These are phyloP conservation scores for Cochlearius cochlearius DNA, from an alignment of 2,113 vertebrate species.

Conservation along the genomic window DNA sequence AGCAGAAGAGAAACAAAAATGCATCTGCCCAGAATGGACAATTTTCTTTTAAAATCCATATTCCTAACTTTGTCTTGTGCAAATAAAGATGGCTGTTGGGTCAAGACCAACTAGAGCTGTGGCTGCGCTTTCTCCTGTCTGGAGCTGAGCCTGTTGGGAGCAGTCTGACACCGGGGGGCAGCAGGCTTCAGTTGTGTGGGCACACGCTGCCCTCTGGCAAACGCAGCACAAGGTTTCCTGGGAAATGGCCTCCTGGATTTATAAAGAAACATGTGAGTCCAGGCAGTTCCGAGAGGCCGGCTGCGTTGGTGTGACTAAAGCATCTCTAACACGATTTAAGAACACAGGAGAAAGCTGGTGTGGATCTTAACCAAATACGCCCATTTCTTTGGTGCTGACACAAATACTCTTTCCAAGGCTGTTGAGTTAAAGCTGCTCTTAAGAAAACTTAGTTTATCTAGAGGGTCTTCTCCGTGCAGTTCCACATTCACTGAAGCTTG, in stretches of 20 bases:
- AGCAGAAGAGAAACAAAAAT: background rate
- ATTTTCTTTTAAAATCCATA: background rate
- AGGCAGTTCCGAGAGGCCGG: background rate
- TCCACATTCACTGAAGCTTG: background rate
- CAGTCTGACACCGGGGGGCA: background rate
- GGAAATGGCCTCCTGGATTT: background rate
- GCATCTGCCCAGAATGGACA: background rate
- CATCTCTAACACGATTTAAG: background rate
- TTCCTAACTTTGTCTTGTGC: background rate
- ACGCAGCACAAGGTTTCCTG: background rate
- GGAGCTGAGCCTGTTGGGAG: background rate
- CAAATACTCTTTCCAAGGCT: background rate
- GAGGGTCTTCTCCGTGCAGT: background rate
- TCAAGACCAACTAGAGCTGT: background rate
- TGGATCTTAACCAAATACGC: background rate
- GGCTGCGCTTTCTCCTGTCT: rapidly evolving
- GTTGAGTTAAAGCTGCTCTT: background rate
- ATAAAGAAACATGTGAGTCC: background rate
- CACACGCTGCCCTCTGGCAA: rapidly evolving
- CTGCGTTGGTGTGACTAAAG: rapidly evolving
- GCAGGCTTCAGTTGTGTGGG: background rate
- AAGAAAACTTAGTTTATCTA: background rate
- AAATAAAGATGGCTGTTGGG: background rate
- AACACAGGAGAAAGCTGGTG: background rate
- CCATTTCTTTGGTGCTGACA: background rate